Evolutionary conservation across 2,888 invertebrate genomes (phyloP), one percentile per base, ranked within the genome.

Genomic region (Phlogophora meticulosa): DNA sequence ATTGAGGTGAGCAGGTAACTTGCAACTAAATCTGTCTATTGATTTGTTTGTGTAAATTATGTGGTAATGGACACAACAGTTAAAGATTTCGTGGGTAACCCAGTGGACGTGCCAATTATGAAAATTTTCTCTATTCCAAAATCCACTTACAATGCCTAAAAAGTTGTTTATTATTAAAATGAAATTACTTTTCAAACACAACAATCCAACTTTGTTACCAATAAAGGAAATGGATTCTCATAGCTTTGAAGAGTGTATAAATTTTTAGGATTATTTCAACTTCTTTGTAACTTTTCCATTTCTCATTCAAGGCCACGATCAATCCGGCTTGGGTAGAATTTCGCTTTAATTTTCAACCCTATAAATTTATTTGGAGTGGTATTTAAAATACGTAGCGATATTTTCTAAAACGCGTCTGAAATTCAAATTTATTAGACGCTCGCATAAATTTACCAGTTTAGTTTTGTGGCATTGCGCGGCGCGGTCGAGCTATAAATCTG

Each of bases 401-500:
- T 80, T 76, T 76, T 68, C 72, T 73, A 62, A 72, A 85, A 77
- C 58, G 61, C 68, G 73, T 73, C 69, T 63, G 58, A 70, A 79
- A 81, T 81, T 76, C 65, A 66, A 78, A 82, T 83, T 82, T 83
- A 73, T 83, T 81, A 81, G 74, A 68, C 48, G 66, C 72, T 63
- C 67, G 61, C 71, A 82, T 84, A 82, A 69, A 90, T 88, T 84
- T 81, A 77, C 73, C 75, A 76, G 83, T 86, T 87, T 86, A 86
- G 87, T 86, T 85, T 86, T 87, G 87, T 83, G 85, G 85, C 79
- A 81, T 76, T 80, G 82, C 78, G 78, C 74, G 72, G 71, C 61
- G 77, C 65, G 78, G 76, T 76, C 64, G 78, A 40, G 72, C 79
- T 76, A 88, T 89, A 89, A 88, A 88, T 89, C 83, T 81, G 76